Evolutionary conservation across 1,140 invertebrate species (phyloP), one percentile per base, ranked within the genome.

Genomic region (Lasioglossum baleicum): DNA sequence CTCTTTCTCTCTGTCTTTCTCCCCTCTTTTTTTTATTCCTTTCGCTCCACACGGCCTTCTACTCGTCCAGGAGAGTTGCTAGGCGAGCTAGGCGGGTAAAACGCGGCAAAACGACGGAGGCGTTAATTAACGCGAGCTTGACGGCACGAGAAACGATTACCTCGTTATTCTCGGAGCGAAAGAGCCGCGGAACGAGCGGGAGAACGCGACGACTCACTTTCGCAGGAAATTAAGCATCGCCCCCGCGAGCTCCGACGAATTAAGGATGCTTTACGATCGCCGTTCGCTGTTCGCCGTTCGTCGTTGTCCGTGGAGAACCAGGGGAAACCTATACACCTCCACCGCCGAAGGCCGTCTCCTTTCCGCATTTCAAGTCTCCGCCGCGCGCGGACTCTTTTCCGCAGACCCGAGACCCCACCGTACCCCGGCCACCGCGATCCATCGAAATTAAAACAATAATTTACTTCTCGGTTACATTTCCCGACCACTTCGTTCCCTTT

Each of bases 371-470:
- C 44, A 11, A 48, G 10, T 13, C 10, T 11, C 10, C 44, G 2
- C 11, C 13, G 44, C 13, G 44, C 44, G 10, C 10, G 44, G 10
- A 8, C 48, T 31, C 48, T 81, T 80, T 76, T 35, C 35, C 35
- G 35, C 35, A 35, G 5, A 35, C 81, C 58, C 61, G 84, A 83
- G 51, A 65, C 42, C 67, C 42, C 35, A 20, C 51, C 51, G 5
- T 74, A n/a, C 81, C 56, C 63, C 83, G 81, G 53, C 13, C 63
- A 60, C 35, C 64, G 75, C 81, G 82, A 76, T 74, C 69, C 69
- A 44, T 48, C 78, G 86, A 91, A 92, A 92, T 92, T 92, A 90
- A 92, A 91, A 91, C 90, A 87, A 92, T 92, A 92, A 90, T 91
- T 92, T 90, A 92, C 89, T 20, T 48, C 87, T 77, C 75, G 82